phyloP scores from a whole-genome alignment of 2,797 vertebrate species.

The Otolemur crassicaudatus region DNA sequence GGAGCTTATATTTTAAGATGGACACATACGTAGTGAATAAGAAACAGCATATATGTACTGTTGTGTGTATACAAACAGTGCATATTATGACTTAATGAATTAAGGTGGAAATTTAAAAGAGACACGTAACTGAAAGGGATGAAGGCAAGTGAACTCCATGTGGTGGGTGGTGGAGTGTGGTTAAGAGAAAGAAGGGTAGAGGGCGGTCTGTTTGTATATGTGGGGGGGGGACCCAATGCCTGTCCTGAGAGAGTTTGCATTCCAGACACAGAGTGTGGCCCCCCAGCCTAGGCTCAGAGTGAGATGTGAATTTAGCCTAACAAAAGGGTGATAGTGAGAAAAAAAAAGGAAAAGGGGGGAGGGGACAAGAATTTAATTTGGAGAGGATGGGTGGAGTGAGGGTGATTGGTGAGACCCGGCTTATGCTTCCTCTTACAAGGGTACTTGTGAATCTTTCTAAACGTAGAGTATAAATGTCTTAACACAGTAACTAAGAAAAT shows the following conservation, averaged over 20 bases:
- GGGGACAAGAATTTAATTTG: background rate
- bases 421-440: too few species aligned
- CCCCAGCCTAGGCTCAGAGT: background rate
- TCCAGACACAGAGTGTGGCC: background rate
- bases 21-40: background rate
- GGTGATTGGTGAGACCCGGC: too few species aligned
- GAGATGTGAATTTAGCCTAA: background rate
- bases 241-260: background rate
- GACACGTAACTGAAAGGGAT: background rate
- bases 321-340: background rate
- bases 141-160: background rate
- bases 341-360: background rate
- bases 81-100: background rate
- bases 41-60: background rate
- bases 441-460: too few species aligned
- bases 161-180: background rate
- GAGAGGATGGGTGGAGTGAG: too few species aligned
- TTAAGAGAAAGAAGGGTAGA: background rate
- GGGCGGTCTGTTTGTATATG: background rate
- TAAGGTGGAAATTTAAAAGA: background rate
- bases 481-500: too few species aligned
- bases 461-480: too few species aligned
- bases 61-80: background rate
- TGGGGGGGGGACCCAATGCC: too few species aligned
- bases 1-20: conserved; percentile 20